A percentile compares a stretch with the other conserved stretches of the same genome.
Conservation (phyloP, 2,797 vertebrate species). For the Semaprochilodus insignis region DNA sequence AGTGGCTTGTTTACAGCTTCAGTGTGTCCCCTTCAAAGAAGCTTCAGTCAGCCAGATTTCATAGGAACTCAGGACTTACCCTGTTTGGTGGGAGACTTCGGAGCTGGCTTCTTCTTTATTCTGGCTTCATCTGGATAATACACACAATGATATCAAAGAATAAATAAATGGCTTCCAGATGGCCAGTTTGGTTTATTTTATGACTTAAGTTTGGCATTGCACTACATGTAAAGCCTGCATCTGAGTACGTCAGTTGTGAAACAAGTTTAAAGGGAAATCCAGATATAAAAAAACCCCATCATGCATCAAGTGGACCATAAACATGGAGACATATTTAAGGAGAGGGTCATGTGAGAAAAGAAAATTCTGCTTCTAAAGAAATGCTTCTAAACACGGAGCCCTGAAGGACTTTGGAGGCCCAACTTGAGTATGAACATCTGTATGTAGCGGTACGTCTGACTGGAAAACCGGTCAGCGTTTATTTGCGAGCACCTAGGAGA, state of each 20-base stretch:
- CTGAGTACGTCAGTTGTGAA: not conserved
- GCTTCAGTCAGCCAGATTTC: not conserved
- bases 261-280: not conserved
- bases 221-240: not conserved
- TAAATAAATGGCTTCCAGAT: not conserved
- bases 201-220: not conserved
- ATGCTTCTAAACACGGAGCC: not conserved
- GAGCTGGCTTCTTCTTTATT: slow-evolving; percentile 91
- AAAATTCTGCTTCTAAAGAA: too few relatives aligned
- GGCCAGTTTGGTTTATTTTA: slow-evolving; percentile 2
- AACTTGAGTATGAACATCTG: not conserved
- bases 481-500: slow-evolving; percentile 24
- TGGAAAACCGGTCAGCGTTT: slow-evolving; percentile 9
- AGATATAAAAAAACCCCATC: not conserved
- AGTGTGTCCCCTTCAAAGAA: not conserved
- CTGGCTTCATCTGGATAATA: slow-evolving; percentile 89
- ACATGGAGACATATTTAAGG: not conserved
- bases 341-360: not conserved
- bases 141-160: slow-evolving; percentile 17
- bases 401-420: not conserved
- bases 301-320: not conserved
- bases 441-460: not conserved
- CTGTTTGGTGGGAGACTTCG: slow-evolving; percentile 92
- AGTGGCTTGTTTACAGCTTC: not conserved
- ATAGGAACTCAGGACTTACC: slow-evolving; percentile 73